A percentile compares a stretch with the other conserved stretches of the same genome.
Evolutionary conservation across 2,797 vertebrate genomes (phyloP).

Genomic region (Orestias chungarensis): DNA sequence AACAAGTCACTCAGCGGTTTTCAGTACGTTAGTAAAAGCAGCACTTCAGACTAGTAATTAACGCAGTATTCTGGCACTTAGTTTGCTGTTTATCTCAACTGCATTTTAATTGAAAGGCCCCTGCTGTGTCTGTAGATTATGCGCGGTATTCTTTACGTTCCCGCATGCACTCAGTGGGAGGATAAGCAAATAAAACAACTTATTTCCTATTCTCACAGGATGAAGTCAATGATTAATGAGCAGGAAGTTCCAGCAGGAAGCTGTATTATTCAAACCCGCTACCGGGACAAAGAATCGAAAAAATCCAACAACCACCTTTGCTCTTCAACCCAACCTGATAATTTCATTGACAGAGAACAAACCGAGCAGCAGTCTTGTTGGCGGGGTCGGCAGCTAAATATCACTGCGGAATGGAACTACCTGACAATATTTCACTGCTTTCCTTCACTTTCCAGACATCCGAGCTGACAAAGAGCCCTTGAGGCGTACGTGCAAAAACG

Average conservation of each 20-base stretch:
- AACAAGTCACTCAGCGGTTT: conserved; percentile 25
- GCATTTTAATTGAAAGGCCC: conserved; percentile 32
- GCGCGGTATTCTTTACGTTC: conserved; percentile 7
- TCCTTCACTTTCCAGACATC: conserved; percentile 10
- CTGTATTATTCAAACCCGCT: conserved; percentile 53
- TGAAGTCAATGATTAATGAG: conserved; percentile 60
- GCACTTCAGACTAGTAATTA: conserved; percentile 19
- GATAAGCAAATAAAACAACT: conserved; percentile 39
- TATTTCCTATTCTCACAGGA: conserved; percentile 48
- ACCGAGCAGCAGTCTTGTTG: conserved; percentile 21
- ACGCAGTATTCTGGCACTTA: conserved; percentile 17
- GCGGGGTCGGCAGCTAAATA: conserved; percentile 23
- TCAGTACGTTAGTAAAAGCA: conserved; percentile 22
- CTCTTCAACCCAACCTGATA: conserved; percentile 22
- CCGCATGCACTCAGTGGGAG: conserved; percentile 20
- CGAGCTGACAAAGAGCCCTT: conserved; percentile 5
- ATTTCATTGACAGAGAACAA: conserved; percentile 33
- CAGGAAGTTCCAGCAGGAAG: conserved; percentile 48
- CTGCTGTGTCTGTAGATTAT: neutral
- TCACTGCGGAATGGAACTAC: conserved; percentile 20
- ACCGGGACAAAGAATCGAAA: conserved; percentile 49
- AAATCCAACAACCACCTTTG: conserved; percentile 26
- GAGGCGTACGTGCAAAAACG: neutral
- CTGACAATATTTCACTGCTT: conserved; percentile 10
- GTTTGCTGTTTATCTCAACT: conserved; percentile 1